Evolutionary conservation across 2,113 vertebrate species (phyloP).

Genomic region (Gallinago jamesoni): DNA sequence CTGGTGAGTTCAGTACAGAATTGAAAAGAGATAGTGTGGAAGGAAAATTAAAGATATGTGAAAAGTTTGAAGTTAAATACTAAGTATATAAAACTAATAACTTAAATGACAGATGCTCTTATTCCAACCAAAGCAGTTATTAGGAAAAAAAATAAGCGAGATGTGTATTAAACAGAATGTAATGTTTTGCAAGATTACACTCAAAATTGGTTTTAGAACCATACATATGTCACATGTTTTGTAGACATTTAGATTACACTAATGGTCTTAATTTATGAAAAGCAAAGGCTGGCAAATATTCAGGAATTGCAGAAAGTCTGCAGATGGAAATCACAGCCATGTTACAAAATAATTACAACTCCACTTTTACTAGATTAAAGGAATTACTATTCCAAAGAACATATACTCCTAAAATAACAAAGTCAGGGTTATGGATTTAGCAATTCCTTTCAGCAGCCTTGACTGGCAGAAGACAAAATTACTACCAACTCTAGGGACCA

Average conservation of each 20-base stretch:
- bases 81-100: background rate
- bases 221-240: background rate
- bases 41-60: background rate
- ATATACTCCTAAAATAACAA: background rate
- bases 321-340: constrained; percentile 3
- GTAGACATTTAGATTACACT: constrained; percentile 2
- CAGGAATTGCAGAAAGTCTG: background rate
- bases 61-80: background rate
- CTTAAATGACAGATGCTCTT: background rate
- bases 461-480: background rate
- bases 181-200: background rate
- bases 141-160: background rate
- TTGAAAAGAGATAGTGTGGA: background rate
- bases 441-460: background rate
- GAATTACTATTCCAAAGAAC: background rate
- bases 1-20: background rate
- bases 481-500: background rate
- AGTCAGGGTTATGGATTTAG: constrained; percentile 7
- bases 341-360: background rate
- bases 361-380: background rate
- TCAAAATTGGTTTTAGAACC: background rate
- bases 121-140: background rate
- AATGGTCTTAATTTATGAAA: background rate
- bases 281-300: constrained; percentile 1
- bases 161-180: background rate